A percentile compares a stretch with the other conserved stretches of the same genome.
phyloP scores from a whole-genome alignment of 2,797 vertebrate species.

The Cercopithecus hamlyni region DNA sequence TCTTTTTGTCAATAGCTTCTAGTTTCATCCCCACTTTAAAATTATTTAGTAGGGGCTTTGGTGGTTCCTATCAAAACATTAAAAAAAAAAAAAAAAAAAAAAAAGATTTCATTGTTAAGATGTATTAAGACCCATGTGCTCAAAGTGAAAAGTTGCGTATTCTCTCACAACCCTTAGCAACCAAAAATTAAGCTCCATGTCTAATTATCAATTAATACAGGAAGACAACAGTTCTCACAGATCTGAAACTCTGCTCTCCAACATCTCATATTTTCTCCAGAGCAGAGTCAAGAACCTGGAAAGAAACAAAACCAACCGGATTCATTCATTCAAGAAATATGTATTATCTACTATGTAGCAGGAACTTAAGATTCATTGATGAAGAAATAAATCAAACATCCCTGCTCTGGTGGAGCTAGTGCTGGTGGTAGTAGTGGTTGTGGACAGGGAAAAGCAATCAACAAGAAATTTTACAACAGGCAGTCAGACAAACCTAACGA shows the following conservation, averaged over 20 bases:
- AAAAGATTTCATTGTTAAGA: conserved; percentile 63
- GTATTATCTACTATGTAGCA: not conserved
- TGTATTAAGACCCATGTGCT: conserved; percentile 49
- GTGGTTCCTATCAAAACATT: conserved; percentile 90
- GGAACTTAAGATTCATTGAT: conserved; percentile 34
- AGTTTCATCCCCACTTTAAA: conserved; percentile 97
- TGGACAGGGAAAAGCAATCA: not conserved
- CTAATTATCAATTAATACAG: conserved; percentile 47
- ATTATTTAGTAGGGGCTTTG: conserved; percentile 89
- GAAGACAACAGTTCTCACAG: conserved; percentile 28
- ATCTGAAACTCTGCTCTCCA: conserved; percentile 34
- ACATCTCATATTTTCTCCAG: conserved; percentile 18
- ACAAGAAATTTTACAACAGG: conserved; percentile 30
- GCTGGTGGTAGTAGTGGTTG: not conserved
- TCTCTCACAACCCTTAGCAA: conserved; percentile 40
- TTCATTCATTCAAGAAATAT: conserved; percentile 17
- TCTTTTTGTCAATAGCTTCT: conserved; percentile 97
- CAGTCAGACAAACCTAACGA: conserved; percentile 39
- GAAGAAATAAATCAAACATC: conserved; percentile 55
- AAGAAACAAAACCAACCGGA: conserved; percentile 40
- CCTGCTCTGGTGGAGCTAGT: not conserved
- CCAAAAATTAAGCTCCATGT: conserved; percentile 41
- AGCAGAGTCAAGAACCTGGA: conserved; percentile 33
- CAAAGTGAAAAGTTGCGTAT: not conserved
- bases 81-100: conserved; percentile 40